Conservation (phyloP, 2,888 invertebrate genomes). For the Brassicogethes aeneus region DNA sequence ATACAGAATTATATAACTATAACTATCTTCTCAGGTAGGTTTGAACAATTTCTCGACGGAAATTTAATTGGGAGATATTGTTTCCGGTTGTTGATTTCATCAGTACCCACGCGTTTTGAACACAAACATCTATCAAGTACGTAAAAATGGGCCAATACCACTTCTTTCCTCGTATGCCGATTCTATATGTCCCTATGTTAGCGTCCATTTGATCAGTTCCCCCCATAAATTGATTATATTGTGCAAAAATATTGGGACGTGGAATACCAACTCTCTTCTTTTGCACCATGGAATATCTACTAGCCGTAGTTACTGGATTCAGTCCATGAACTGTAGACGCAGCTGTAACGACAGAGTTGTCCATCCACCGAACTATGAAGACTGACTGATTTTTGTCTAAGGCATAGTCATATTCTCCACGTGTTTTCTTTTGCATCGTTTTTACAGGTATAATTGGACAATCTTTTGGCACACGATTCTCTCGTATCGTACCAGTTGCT, state of each 20-base stretch:
- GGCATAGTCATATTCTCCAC: conserved; percentile 9
- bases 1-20: no score
- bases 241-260: conserved; percentile 13
- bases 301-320: neutral
- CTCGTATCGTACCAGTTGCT: no score
- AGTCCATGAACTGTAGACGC: no score
- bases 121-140: conserved; percentile 2
- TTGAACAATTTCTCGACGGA: conserved; percentile 9
- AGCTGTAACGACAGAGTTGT: no score
- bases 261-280: conserved; percentile 12
- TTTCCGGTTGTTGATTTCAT: conserved; percentile 4
- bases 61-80: conserved; percentile 9
- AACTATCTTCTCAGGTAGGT: conserved; percentile 11
- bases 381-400: neutral
- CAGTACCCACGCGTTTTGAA: conserved; percentile 13
- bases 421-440: conserved; percentile 7
- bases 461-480: no score
- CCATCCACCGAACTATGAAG: no score
- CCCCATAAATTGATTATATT: conserved; percentile 21
- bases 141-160: no score
- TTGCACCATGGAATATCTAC: neutral
- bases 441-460: conserved; percentile 6
- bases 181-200: conserved; percentile 9
- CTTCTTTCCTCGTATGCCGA: no score
- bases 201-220: conserved; percentile 18